Conservation (phyloP, 2,888 invertebrate species). For the Apodemia mormo region DNA sequence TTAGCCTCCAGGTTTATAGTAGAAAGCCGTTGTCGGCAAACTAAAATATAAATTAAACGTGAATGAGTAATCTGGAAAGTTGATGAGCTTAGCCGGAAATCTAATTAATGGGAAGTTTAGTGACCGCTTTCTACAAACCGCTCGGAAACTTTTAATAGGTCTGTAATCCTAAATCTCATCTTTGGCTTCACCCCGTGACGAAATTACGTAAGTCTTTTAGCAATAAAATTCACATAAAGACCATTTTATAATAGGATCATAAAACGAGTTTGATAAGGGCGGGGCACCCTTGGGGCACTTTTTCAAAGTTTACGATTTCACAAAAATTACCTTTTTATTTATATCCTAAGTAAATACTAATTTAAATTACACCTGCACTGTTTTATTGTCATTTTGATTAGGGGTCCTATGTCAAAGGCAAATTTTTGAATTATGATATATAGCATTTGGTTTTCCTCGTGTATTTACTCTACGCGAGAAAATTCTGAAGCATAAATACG, state of each 20-base stretch:
- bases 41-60: background rate
- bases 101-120: slow-evolving; percentile 2
- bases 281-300: slow-evolving; percentile 52
- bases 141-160: slow-evolving; percentile 67
- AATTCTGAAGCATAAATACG: no score
- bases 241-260: slow-evolving; percentile 80
- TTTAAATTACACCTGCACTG: background rate
- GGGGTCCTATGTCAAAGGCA: no score
- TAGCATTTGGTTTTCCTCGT: no score
- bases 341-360: background rate
- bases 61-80: background rate
- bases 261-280: slow-evolving; percentile 59
- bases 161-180: slow-evolving; percentile 71
- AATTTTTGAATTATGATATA: no score
- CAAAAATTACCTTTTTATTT: slow-evolving; percentile 6
- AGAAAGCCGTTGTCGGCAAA: no score
- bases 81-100: background rate
- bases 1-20: no score
- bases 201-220: slow-evolving; percentile 79
- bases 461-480: no score
- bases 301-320: slow-evolving; percentile 47
- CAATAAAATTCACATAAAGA: slow-evolving; percentile 78
- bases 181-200: slow-evolving; percentile 67
- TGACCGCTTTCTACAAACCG: slow-evolving; percentile 39
- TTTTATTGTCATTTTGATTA: background rate